A percentile compares a stretch with the other conserved stretches of the same genome.
These are phyloP conservation scores for Brachypalpus laphriformis DNA, from an alignment of 2,888 invertebrate species.

Conservation along the genomic window DNA sequence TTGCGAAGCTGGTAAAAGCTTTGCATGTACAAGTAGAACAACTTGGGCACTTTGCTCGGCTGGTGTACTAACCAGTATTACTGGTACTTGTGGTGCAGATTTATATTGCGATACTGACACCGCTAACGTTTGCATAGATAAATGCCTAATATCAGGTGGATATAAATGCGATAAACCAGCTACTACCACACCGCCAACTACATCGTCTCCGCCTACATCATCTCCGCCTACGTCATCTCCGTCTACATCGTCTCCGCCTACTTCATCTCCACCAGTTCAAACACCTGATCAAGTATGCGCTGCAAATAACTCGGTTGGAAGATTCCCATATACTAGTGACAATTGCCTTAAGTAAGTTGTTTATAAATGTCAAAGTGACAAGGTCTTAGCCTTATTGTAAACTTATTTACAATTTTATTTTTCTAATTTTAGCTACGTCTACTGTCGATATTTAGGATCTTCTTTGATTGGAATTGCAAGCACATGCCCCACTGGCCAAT, in stretches of 20 bases:
- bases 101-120: constrained; percentile 73
- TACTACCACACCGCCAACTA: not conserved
- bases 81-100: constrained; percentile 62
- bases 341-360: constrained; percentile 20
- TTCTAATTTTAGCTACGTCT: constrained; percentile 15
- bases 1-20: constrained; percentile 17
- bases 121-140: constrained; percentile 49
- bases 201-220: not conserved
- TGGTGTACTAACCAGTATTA: not conserved
- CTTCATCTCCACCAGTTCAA: not conserved
- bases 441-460: constrained; percentile 17
- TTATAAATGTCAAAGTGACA: too few relatives aligned
- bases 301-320: not conserved
- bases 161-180: constrained; percentile 8
- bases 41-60: constrained; percentile 76
- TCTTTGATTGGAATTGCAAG: constrained; percentile 11
- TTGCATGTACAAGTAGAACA: constrained; percentile 77
- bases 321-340: constrained; percentile 18
- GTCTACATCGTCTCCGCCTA: too few relatives aligned
- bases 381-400: too few relatives aligned
- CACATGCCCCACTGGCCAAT: not conserved
- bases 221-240: too few relatives aligned
- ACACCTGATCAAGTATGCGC: constrained; percentile 13
- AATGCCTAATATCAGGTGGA: constrained; percentile 41
- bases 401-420: too few relatives aligned